Base-by-base conservation (phyloP, 1,140 invertebrate species). In the Hyles vespertilio region DNA sequence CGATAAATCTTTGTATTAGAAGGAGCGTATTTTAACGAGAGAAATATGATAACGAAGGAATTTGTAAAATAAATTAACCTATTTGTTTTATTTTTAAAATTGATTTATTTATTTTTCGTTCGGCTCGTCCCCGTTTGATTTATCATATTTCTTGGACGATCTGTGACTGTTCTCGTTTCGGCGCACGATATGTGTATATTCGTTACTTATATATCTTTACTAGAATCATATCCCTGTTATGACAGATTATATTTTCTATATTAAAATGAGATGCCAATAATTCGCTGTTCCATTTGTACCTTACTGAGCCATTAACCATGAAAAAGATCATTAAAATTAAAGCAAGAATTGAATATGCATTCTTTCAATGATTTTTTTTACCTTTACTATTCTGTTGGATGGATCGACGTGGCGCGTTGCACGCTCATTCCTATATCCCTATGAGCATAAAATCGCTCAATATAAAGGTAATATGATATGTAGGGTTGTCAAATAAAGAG, bases 31-130 rank as follows among this genome's bases (percentile, higher is more conserved):
- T 84, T 81, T 87, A 86, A 85, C 80, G 77, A 89, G 81, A 87
- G 84, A 87, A 86, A 87, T 87, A 89, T 87, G 84, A 89, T 87
- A 85, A 88, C 84, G 83, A 83, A 84, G 79, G 80, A 87, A 85
- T 89, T 89, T 89, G 77, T 87, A 86, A 86, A 89, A 89, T 87
- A 84, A 89, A 89, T 87, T 89, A 87, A 89, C 81, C 70, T 84
- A 87, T 87, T 87, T 85, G 84, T 89, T 89, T 87, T 87, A 87
- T 89, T 89, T 87, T 78, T 80, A 79, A 71, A 80, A 79, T 70
- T 67, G 59, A 69, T 70, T 74, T 70, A 73, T 74, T 79, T 74
- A 65, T 69, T 76, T 73, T 66, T 69, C 55, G 33, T 59, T 66
- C 58, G 58, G 59, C 63, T 65, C 60, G 61, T 53, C 65, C 69